Conservation (phyloP, 2,888 invertebrate genomes). For the Euspilapteryx auroguttella region DNA sequence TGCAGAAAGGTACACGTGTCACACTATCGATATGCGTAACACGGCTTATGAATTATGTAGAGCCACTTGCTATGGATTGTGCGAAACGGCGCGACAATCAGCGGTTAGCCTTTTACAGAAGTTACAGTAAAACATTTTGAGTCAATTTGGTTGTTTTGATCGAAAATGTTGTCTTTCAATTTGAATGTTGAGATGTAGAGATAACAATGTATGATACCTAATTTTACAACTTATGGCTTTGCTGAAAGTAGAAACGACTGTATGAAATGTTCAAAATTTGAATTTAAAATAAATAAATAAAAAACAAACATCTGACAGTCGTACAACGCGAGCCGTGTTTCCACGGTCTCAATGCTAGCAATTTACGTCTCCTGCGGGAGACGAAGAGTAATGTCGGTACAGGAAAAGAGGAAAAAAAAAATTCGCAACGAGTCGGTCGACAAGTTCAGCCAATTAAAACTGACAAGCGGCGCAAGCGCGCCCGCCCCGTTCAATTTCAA, state of each 20-base stretch:
- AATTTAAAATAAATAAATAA: conserved; percentile 46
- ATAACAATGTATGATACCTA: no score
- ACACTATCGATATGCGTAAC: conserved; percentile 44
- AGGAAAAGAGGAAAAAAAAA: conserved; percentile 44
- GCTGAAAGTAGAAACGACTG: no score
- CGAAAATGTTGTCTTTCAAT: no score
- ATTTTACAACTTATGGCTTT: no score
- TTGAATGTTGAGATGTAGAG: no score
- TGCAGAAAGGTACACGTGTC: conserved; percentile 39
- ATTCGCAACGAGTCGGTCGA: conserved; percentile 36
- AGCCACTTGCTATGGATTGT: conserved; percentile 23
- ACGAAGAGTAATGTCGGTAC: conserved; percentile 55
- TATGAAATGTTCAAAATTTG: conserved; percentile 36
- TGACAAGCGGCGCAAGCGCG: conserved; percentile 50
- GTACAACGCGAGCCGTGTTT: conserved; percentile 52
- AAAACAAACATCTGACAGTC: conserved; percentile 21
- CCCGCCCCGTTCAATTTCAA: conserved; percentile 38
- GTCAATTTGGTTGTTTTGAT: no score
- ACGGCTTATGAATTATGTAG: conserved; percentile 53
- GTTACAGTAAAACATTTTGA: no score
- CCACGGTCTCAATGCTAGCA: conserved; percentile 38
- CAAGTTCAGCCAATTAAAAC: conserved; percentile 62
- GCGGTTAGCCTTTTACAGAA: no score
- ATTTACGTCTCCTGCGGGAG: conserved; percentile 52
- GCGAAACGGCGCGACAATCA: no score